Evolutionary conservation across 2,113 vertebrate genomes (phyloP).

Genomic region (Genyomyrus donnyi): DNA sequence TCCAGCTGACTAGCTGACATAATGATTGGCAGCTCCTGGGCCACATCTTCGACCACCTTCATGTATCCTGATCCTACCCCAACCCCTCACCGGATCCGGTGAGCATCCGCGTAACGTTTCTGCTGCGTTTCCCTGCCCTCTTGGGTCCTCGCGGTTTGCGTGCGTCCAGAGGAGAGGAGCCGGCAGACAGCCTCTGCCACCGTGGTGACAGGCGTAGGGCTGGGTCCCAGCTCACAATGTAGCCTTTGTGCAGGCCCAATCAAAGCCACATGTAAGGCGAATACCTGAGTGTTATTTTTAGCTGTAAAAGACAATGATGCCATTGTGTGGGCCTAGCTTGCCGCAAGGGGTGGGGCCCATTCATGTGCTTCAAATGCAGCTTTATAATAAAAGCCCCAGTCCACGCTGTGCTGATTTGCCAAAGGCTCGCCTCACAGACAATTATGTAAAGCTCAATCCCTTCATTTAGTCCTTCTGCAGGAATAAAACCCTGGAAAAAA

Average conservation of each 20-base stretch:
- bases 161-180: background rate
- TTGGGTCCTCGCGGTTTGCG: too few species aligned
- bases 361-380: constrained; percentile 18
- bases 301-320: constrained; percentile 34
- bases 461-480: constrained; percentile 19
- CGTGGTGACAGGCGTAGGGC: constrained; percentile 30
- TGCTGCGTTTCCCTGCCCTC: background rate
- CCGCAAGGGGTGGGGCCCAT: background rate
- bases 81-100: background rate
- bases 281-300: constrained; percentile 40
- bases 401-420: constrained; percentile 10
- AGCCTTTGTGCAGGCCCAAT: constrained; percentile 48
- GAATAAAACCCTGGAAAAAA: constrained; percentile 28
- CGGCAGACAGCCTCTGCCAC: background rate
- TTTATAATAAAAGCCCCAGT: constrained; percentile 18
- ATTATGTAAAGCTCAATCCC: constrained; percentile 23
- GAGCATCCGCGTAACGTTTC: background rate
- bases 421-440: constrained; percentile 16
- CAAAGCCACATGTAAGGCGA: constrained; percentile 54
- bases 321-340: constrained; percentile 34
- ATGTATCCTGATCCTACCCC: background rate
- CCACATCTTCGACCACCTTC: background rate
- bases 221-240: constrained; percentile 36
- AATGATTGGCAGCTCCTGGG: background rate
- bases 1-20: background rate